A percentile compares a stretch with the other conserved stretches of the same genome.
Conservation (phyloP, 2,797 vertebrate genomes). For the Trachops cirrhosus region DNA sequence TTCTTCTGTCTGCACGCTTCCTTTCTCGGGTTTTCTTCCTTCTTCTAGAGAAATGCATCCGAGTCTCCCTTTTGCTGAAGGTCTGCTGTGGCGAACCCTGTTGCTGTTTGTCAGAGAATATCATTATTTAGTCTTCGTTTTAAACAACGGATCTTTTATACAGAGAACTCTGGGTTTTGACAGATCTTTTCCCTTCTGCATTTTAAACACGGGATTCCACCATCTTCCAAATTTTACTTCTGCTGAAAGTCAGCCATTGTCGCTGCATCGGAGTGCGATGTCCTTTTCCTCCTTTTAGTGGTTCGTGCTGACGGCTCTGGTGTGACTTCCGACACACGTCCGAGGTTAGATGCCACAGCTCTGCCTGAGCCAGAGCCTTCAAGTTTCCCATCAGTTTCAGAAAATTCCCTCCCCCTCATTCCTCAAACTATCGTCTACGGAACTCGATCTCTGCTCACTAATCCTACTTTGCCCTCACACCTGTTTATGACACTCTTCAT, state of each 20-base stretch:
- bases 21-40: neutral
- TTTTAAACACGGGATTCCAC: neutral
- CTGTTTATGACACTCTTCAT: neutral
- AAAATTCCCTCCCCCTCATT: neutral
- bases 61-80: too few species aligned
- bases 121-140: neutral
- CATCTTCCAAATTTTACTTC: neutral
- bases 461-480: neutral
- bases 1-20: accelerated
- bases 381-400: neutral
- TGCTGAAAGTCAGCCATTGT: neutral
- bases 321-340: too few species aligned
- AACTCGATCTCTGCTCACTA: neutral
- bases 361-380: neutral
- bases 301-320: too few species aligned
- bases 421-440: neutral
- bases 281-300: neutral
- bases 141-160: neutral
- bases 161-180: neutral
- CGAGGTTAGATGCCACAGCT: too few species aligned
- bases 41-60: neutral
- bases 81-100: too few species aligned
- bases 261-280: neutral
- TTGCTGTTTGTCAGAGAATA: neutral
- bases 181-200: too few species aligned